These are phyloP conservation scores for Acleris holmiana DNA, from an alignment of 2,888 invertebrate species.

Conservation along the genomic window DNA sequence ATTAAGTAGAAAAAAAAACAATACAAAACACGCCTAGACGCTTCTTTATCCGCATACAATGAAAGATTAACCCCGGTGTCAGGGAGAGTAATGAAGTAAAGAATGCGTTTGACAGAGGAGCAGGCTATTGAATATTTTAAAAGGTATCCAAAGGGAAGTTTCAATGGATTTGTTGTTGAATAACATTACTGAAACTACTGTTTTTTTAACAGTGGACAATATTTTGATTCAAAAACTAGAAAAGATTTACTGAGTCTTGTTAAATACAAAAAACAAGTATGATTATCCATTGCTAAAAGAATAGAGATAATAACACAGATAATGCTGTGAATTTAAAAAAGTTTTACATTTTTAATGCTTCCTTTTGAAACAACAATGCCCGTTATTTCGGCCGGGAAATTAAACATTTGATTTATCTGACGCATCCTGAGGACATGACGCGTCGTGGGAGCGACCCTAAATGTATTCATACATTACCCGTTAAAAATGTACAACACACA, in stretches of 20 bases:
- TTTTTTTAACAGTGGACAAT: neutral
- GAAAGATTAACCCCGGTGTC: constrained; percentile 72
- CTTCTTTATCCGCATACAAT: constrained; percentile 63
- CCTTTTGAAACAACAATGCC: constrained; percentile 53
- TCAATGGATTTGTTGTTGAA: constrained; percentile 31
- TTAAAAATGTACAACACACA: constrained; percentile 61
- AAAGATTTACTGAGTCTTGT: no score
- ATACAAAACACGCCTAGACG: constrained; percentile 59
- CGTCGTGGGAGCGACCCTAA: constrained; percentile 63
- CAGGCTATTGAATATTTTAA: constrained; percentile 72
- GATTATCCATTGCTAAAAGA: neutral
- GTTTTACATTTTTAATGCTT: constrained; percentile 39
- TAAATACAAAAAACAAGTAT: no score
- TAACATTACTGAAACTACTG: constrained; percentile 27
- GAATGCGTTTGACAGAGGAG: constrained; percentile 73
- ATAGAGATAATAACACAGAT: constrained; percentile 23
- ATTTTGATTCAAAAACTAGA: no score
- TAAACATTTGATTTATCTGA: constrained; percentile 76
- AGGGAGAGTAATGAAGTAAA: constrained; percentile 73
- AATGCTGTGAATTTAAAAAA: constrained; percentile 33
- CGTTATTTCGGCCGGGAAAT: constrained; percentile 70
- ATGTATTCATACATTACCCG: constrained; percentile 51
- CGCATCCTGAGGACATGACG: constrained; percentile 64
- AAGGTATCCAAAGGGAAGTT: constrained; percentile 44
- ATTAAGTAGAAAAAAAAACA: constrained; percentile 54